Percentiles rank a stretch among this genome's conserved stretches.
Evolutionary conservation across 1,140 invertebrate genomes (phyloP).

Genomic region (Acromyrmex echinatior): DNA sequence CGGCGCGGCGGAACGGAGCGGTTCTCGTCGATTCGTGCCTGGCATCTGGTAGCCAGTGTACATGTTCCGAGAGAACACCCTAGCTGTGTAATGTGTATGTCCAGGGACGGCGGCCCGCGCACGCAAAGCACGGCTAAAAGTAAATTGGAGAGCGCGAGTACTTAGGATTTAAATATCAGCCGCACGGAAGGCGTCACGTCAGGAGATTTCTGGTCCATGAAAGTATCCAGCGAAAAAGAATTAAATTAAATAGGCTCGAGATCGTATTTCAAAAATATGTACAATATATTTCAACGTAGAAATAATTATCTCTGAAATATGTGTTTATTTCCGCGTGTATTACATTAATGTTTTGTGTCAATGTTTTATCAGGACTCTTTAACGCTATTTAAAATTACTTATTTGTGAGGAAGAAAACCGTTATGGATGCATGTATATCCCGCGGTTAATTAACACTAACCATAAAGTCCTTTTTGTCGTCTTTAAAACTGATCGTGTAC

Average conservation of each 20-base stretch:
- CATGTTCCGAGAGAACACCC: slow-evolving; percentile 23
- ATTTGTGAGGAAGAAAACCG: neutral
- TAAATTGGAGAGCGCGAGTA: slow-evolving; percentile 26
- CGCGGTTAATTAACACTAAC: slow-evolving; percentile 9
- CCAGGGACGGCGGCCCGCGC: slow-evolving; percentile 31
- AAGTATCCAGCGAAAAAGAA: neutral
- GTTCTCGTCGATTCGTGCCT: slow-evolving; percentile 51
- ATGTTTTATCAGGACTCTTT: neutral
- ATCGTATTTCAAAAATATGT: neutral
- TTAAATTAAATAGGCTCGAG: too few species aligned
- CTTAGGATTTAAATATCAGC: slow-evolving; percentile 42
- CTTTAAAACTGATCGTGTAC: neutral
- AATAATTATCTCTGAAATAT: neutral
- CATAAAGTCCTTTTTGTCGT: neutral
- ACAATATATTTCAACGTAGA: neutral
- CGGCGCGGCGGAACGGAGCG: slow-evolving; percentile 14
- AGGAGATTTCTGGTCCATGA: slow-evolving; percentile 6
- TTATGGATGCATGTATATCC: neutral
- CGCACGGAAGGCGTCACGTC: slow-evolving; percentile 13
- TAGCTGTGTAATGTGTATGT: neutral
- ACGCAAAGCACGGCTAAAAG: slow-evolving; percentile 36
- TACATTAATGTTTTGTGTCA: neutral
- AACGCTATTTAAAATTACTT: neutral
- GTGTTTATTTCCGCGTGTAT: neutral
- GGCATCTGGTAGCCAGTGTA: slow-evolving; percentile 69